phyloP scores from a whole-genome alignment of 2,797 vertebrate species.

The Halcyon chelicuti region DNA sequence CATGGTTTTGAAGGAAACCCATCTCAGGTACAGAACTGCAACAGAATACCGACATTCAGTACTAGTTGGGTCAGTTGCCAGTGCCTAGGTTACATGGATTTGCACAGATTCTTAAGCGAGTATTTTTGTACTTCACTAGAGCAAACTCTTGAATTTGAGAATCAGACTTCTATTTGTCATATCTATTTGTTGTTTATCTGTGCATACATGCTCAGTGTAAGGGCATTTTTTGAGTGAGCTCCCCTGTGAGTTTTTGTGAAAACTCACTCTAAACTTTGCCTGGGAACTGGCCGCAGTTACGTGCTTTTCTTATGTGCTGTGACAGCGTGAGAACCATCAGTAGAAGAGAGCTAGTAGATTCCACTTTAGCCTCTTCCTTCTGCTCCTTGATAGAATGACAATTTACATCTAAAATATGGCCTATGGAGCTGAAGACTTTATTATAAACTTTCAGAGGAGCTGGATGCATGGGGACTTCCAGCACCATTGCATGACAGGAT shows the following conservation, averaged over 20 bases:
- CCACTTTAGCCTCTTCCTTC: neutral
- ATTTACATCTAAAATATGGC: neutral
- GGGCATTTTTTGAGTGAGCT: neutral
- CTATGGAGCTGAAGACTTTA: neutral
- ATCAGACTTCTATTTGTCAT: rapidly evolving
- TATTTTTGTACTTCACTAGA: neutral
- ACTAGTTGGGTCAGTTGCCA: neutral
- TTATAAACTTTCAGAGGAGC: neutral
- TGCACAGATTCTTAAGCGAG: neutral
- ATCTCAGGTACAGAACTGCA: neutral
- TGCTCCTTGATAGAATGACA: neutral
- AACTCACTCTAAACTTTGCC: neutral
- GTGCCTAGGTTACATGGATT: neutral
- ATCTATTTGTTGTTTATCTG: neutral
- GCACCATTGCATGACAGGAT: neutral
- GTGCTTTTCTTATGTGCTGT: too few relatives aligned
- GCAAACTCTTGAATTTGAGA: neutral
- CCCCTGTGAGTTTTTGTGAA: neutral
- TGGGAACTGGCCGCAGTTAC: too few relatives aligned
- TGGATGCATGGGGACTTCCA: neutral
- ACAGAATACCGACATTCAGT: neutral
- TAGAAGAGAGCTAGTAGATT: neutral
- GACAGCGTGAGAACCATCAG: neutral
- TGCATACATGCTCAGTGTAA: neutral
- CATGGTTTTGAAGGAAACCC: neutral